Base-by-base conservation (phyloP, 2,113 vertebrate genomes). In the Salminus brasiliensis region DNA sequence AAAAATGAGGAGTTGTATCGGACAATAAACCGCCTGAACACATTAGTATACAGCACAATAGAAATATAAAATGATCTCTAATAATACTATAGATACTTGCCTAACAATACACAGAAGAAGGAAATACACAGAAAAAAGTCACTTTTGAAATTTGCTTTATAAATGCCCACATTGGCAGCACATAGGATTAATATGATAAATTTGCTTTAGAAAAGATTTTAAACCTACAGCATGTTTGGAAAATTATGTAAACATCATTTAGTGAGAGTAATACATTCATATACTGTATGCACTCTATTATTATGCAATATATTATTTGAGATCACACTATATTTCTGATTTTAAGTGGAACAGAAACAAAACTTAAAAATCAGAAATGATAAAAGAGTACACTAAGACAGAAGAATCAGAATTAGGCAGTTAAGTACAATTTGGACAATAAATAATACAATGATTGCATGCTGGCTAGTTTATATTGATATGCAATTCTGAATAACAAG, bases 171-270 rank as follows among this genome's bases (percentile, higher is more conserved):
- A n/a, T n/a, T n/a, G n/a, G n/a, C n/a, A n/a, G n/a, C n/a, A n/a
- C n/a, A n/a, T n/a, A n/a, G n/a, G n/a, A n/a, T n/a, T n/a, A n/a
- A n/a, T n/a, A n/a, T n/a, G n/a, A n/a, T 60, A 30, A 15, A 60
- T 60, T 30, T 60, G 27, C 12, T 60, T 60, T 60, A 60, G 29
- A 60, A 60, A 60, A 18, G 25, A 60, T 60, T 29, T 60, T 63
- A 63, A 63, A 63, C 32, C 60, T 32, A 63, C 60, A 63, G 60
- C 60, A 63, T 63, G 9, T 63, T 10, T 63, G 60, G 60, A 34
- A 63, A 63, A 63, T 34, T 63, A 34, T 34, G 30, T 63, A 63
- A 32, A 63, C 18, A 9, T 63, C 30, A 63, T 63, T 63, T 32
- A 34, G 60, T 63, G 16, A 10, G 32, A 23, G 60, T 34, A 63